These are phyloP conservation scores for Lithophane socia DNA, from an alignment of 2,888 invertebrate species.

Conservation along the genomic window DNA sequence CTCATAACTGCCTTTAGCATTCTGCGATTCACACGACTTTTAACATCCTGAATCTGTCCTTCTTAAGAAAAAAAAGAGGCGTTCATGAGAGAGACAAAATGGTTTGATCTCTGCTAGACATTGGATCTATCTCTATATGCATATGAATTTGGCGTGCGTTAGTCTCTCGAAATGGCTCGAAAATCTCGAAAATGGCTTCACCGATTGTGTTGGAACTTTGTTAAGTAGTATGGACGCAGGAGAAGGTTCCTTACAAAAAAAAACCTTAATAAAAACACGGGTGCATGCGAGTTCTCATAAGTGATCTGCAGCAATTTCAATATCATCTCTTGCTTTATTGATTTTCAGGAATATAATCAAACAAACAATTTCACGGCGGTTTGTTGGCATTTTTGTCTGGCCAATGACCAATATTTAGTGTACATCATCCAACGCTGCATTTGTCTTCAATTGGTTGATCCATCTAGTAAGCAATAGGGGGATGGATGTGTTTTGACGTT, in stretches of 20 bases:
- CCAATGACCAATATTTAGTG: slow-evolving; percentile 10
- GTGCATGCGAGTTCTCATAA: not conserved
- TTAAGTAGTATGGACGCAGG: no score
- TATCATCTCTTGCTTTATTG: not conserved
- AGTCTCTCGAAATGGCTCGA: no score
- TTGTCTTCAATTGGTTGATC: not conserved
- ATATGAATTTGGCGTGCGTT: no score
- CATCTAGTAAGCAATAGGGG: not conserved
- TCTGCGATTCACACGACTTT: not conserved
- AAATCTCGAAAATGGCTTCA: no score
- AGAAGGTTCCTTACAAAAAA: no score
- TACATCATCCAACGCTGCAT: slow-evolving; percentile 7
- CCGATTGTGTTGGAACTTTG: no score
- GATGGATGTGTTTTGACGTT: slow-evolving; percentile 12
- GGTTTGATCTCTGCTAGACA: not conserved
- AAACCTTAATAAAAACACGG: no score
- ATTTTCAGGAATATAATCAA: slow-evolving; percentile 6
- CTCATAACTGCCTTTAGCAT: not conserved
- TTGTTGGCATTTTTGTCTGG: slow-evolving; percentile 10
- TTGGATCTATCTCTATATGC: no score
- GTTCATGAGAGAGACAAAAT: not conserved
- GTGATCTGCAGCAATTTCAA: not conserved
- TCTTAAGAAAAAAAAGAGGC: not conserved
- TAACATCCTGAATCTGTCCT: not conserved
- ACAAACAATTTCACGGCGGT: not conserved